phyloP scores from a whole-genome alignment of 2,888 invertebrate genomes.

The Sphaerophoria taeniata region DNA sequence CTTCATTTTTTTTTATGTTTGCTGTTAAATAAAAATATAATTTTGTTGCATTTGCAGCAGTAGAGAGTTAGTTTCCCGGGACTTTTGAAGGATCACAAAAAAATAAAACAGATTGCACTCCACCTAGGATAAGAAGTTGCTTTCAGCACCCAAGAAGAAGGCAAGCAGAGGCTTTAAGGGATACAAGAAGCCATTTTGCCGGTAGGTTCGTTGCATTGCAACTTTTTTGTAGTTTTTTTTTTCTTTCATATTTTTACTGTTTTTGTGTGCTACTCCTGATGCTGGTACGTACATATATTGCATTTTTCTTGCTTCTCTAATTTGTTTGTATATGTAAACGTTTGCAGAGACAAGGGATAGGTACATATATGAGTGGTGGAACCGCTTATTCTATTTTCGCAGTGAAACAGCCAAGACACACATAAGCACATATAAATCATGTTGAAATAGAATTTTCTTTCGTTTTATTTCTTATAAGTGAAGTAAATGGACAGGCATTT shows the following conservation, averaged over 20 bases:
- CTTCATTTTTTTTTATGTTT: background rate
- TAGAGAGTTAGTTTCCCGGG: conserved; percentile 3
- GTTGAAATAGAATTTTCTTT: conserved; percentile 61
- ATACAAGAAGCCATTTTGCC: conserved; percentile 12
- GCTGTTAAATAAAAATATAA: conserved; percentile 50
- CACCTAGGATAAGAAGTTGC: conserved; percentile 18
- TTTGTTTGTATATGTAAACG: background rate
- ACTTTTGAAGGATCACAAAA: conserved; percentile 1
- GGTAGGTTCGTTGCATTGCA: conserved; percentile 29
- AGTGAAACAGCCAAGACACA: conserved; percentile 9
- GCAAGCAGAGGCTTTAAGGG: background rate
- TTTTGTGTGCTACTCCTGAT: conserved; percentile 6
- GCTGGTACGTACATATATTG: background rate
- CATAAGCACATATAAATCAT: conserved; percentile 57
- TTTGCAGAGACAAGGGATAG: background rate
- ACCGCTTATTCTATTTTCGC: conserved; percentile 57
- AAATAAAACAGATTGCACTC: conserved; percentile 4
- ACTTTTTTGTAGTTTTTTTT: too few species aligned
- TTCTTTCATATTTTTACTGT: conserved; percentile 1
- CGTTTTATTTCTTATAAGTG: conserved; percentile 28
- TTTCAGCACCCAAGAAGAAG: background rate
- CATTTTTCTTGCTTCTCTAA: conserved; percentile 5
- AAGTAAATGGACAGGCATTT: conserved; percentile 39
- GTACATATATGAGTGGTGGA: conserved; percentile 49
- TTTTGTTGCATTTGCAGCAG: conserved; percentile 32